These are phyloP conservation scores for Scortum barcoo DNA, from an alignment of 2,113 vertebrate species.

Conservation along the genomic window DNA sequence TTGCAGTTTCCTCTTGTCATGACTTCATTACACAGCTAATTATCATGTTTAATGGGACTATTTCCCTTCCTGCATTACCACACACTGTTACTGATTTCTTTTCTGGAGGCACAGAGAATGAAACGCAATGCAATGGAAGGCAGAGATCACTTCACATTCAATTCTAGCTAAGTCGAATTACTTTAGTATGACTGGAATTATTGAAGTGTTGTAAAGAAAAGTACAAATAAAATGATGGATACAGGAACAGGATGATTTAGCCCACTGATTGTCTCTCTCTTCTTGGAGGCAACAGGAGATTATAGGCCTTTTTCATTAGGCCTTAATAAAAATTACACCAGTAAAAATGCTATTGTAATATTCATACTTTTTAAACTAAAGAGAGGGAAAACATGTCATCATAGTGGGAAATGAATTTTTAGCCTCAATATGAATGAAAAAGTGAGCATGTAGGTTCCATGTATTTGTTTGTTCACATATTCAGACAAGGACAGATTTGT, in stretches of 20 bases:
- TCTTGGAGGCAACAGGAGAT: background rate
- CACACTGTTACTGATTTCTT: slow-evolving; percentile 5
- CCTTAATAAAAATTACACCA: no score
- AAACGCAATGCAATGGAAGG: no score
- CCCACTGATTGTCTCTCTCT: background rate
- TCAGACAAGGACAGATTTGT: background rate
- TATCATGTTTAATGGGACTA: slow-evolving; percentile 26
- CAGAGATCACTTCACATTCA: no score
- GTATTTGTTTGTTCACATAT: background rate
- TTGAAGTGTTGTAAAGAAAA: background rate
- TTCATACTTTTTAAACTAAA: background rate
- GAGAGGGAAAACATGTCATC: background rate
- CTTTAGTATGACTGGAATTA: background rate
- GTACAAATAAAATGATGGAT: background rate
- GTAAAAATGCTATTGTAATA: no score
- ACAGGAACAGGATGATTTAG: background rate
- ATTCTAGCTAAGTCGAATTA: no score
- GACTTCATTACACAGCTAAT: slow-evolving; percentile 43
- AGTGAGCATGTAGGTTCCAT: background rate
- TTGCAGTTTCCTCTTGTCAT: slow-evolving; percentile 4
- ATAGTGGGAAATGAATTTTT: background rate
- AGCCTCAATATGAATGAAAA: no score
- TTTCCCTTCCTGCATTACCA: slow-evolving; percentile 25
- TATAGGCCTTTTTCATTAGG: no score
- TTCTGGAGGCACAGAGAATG: slow-evolving; percentile 4